phyloP scores from a whole-genome alignment of 1,140 invertebrate species.

The Procambarus clarkii region DNA sequence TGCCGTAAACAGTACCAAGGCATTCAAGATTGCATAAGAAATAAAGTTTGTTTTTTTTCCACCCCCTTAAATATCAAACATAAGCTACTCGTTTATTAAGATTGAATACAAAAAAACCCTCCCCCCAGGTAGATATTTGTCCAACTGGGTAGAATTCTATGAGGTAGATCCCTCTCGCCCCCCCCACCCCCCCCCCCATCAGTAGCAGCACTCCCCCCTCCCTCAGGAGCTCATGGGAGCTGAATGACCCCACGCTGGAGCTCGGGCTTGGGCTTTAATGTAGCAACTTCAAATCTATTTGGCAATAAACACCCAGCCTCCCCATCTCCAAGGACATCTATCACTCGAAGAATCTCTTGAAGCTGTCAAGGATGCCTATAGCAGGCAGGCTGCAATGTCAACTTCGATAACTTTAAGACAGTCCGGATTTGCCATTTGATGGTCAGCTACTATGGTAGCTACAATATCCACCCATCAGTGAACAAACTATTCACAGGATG shows the following conservation, averaged over 20 bases:
- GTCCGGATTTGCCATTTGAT: too few species aligned
- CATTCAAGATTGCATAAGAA: neutral
- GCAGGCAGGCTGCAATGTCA: too few species aligned
- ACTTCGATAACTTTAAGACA: too few species aligned
- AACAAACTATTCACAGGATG: too few species aligned
- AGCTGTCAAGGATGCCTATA: too few species aligned
- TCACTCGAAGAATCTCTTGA: too few species aligned
- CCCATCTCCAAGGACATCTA: too few species aligned
- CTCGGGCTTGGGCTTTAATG: neutral
- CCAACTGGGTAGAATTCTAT: neutral
- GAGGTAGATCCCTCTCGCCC: conserved; percentile 16
- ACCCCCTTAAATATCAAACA: neutral
- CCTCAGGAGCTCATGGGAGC: neutral
- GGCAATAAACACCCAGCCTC: too few species aligned
- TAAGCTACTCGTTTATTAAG: neutral
- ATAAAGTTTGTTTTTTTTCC: neutral
- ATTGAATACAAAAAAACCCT: neutral
- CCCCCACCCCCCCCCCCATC: neutral
- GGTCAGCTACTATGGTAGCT: too few species aligned
- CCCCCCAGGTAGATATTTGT: neutral
- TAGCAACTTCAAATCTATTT: neutral
- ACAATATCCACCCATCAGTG: too few species aligned
- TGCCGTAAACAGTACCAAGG: neutral
- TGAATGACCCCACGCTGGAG: neutral
- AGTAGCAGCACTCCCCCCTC: conserved; percentile 16